phyloP scores from a whole-genome alignment of 2,888 invertebrate species.

The Drosophila putrida region DNA sequence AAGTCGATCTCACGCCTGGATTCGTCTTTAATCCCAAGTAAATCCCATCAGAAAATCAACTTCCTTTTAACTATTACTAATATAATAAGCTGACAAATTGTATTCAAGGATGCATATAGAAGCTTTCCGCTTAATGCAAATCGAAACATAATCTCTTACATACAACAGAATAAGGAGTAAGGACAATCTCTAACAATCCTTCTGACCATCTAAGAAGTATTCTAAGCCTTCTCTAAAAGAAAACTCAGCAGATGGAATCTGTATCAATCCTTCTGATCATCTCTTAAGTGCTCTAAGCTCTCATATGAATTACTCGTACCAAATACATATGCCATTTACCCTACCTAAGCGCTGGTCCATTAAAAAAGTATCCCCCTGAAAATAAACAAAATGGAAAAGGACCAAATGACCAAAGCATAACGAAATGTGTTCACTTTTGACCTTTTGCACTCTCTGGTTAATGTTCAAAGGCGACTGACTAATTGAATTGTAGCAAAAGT shows the following conservation, averaged over 20 bases:
- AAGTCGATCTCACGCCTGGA: too few species aligned
- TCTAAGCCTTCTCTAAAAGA: too few species aligned
- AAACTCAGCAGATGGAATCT: not conserved
- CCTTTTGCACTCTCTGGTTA: slow-evolving; percentile 46
- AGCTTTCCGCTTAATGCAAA: too few species aligned
- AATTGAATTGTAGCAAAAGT: slow-evolving; percentile 72
- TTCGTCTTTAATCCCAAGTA: not conserved
- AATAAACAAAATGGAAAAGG: slow-evolving; percentile 7
- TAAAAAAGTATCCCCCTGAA: slow-evolving; percentile 22
- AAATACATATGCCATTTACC: slow-evolving; percentile 15
- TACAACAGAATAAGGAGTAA: too few species aligned
- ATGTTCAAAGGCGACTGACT: slow-evolving; percentile 50
- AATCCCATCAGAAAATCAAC: too few species aligned
- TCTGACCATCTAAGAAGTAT: too few species aligned
- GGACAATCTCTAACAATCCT: too few species aligned
- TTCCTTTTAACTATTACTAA: not conserved
- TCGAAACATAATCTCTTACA: too few species aligned
- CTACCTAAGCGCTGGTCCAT: slow-evolving; percentile 15
- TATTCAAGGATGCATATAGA: too few species aligned
- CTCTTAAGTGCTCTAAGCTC: slow-evolving; percentile 22
- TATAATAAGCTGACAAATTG: too few species aligned
- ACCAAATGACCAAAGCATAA: not conserved
- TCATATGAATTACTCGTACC: slow-evolving; percentile 4
- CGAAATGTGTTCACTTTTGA: slow-evolving; percentile 46
- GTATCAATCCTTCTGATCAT: not conserved